Evolutionary conservation across 2,113 vertebrate species (phyloP).

Genomic region (Crotophaga sulcirostris): DNA sequence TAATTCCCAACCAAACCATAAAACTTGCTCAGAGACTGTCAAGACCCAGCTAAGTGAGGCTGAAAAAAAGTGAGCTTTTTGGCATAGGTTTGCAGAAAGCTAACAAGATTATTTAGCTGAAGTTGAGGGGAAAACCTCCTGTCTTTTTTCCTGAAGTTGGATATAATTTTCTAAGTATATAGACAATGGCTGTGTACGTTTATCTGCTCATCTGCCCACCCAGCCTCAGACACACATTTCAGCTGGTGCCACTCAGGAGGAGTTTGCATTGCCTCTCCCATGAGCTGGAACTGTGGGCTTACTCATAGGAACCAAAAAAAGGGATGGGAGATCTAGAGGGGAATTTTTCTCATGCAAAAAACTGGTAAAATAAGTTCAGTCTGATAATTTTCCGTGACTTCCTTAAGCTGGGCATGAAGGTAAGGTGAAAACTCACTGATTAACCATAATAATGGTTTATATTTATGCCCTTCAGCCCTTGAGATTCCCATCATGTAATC

Average conservation of each 20-base stretch:
- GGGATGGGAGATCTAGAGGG: neutral
- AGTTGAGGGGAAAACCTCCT: neutral
- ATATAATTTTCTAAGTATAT: neutral
- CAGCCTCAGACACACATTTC: neutral
- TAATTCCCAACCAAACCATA: neutral
- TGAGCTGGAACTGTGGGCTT: neutral
- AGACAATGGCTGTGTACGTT: neutral
- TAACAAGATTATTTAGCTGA: slow-evolving; percentile 30
- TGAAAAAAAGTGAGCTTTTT: slow-evolving; percentile 2
- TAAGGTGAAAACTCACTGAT: neutral
- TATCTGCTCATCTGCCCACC: neutral
- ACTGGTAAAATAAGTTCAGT: neutral
- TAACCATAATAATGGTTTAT: neutral
- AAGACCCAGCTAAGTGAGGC: neutral
- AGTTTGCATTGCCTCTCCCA: neutral
- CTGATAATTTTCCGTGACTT: neutral
- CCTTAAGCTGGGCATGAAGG: neutral
- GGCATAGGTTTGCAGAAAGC: neutral
- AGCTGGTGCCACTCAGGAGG: neutral
- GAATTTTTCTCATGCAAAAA: neutral
- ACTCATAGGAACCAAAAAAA: neutral
- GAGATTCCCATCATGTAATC: neutral
- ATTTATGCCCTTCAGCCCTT: neutral
- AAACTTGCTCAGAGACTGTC: slow-evolving; percentile 29
- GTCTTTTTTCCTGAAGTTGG: neutral